Evolutionary conservation across 2,888 invertebrate species (phyloP), one percentile per base, ranked within the genome.

Genomic region (Iselma pallidipennis): DNA sequence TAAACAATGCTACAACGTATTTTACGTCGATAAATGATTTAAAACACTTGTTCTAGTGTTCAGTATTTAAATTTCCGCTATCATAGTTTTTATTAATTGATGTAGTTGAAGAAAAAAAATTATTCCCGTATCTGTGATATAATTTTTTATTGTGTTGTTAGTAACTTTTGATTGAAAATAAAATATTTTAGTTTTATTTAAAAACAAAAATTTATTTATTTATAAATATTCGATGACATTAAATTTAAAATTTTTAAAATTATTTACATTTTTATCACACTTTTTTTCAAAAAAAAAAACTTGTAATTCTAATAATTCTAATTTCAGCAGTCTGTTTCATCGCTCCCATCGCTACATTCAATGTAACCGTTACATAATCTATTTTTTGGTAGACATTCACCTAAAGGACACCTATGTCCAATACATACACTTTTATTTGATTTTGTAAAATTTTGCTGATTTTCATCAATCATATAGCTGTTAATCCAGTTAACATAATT

Each of bases 331-430:
- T 87, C 84, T 80, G 84, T 85, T 77, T 91, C 90, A 80, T 90
- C 90, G 77, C 90, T 90, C 37, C 89, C 90, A 76, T 91, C 90
- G 33, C 88, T 88, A 74, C 92, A 92, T 77, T 92, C 92, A 63
- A 90, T 85, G 74, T 88, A 89, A 9, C 91, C 91, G 76, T 92
- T 91, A 78, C 92, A 92, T 2, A 91, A 83, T 71, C 89, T 86
- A 1, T 88, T 87, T 52, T 86, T 84, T 0, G 90, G 88, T 33
- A 91, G 80, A 72, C 91, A 92, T 76, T 91, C 89, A 4, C 91
- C 91, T 0, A 92, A 82, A 0, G 90, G 90, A 78, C 92, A 92
- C 49, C 92, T 79, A 75, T 89, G 89, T 0, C 91, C 91, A 66
- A 84, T 83, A 74, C 91, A 91, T 71, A 45, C 77, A 74, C 69